Evolutionary conservation across 2,113 vertebrate species (phyloP).

Genomic region (Sigmodon hispidus): DNA sequence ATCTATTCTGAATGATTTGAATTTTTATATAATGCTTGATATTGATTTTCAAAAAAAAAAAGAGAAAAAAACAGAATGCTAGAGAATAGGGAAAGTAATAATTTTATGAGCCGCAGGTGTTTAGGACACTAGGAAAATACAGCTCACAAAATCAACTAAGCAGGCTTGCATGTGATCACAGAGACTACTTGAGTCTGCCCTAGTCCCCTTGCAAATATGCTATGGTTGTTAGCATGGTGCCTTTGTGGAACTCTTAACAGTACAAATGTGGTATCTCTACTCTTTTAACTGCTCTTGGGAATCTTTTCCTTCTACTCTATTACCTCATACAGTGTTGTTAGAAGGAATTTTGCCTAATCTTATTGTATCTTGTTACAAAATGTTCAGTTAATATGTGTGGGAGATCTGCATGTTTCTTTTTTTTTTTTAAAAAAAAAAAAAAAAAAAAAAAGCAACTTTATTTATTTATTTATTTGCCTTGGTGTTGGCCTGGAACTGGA

Average conservation of each 20-base stretch:
- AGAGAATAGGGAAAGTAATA: background rate
- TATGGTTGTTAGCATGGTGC: background rate
- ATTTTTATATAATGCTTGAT: no score
- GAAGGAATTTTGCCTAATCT: background rate
- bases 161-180: background rate
- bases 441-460: no score
- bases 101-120: background rate
- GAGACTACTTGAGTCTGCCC: background rate
- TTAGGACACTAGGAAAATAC: background rate
- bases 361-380: background rate
- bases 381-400: background rate
- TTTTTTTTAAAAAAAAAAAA: no score
- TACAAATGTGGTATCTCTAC: background rate
- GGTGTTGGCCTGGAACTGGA: no score
- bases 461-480: no score
- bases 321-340: background rate
- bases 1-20: no score
- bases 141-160: background rate
- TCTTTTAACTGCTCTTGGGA: background rate
- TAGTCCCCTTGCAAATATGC: background rate
- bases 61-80: no score
- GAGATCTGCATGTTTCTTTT: background rate
- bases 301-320: background rate
- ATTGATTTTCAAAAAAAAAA: no score
- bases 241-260: background rate